Evolutionary conservation across 2,797 vertebrate species (phyloP), one percentile per base, ranked within the genome.

Genomic region (Pampus argenteus): DNA sequence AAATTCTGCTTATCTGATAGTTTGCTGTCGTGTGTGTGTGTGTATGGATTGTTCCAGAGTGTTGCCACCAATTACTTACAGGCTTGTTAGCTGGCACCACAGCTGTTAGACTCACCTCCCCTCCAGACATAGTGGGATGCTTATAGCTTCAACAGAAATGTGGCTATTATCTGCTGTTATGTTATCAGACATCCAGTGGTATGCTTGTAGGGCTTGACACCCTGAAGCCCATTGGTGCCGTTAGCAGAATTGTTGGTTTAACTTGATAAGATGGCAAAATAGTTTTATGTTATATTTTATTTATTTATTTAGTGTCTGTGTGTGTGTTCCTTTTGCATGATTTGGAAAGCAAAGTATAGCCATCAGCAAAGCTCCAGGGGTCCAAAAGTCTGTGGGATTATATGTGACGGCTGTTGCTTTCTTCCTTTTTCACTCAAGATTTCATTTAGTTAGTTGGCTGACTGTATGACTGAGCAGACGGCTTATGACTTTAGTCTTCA

Each of bases 41-140:
- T 83, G 68, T 87, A 80, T 84, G 64, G 85, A 83, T 88, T 64
- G 78, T 74, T 86, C 75, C 71, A 71, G 71, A 74, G 79, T 58
- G 34, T 77, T 76, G 74, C 58, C 78, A 77, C 82, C 84, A 89
- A 87, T 88, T 90, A 86, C 83, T 86, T 78, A 76, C 69, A 84
- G 82, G 84, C 76, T 86, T 86, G 85, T 87, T 89, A 86, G 86
- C 65, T 29, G 57, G 58, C 71, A 72, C 73, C 64, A 23, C 81
- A 86, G 80, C 86, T 79, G 82, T 62, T 84, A 31, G 18, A 73
- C 79, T 85, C 74, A 82, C 78, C 82, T 84, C 78, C 83, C 87
- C 79, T 81, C 71, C 31, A 88, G 86, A 78, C 79, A 87, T 55
- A 54, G 73, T 67, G 59, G 65, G 62, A 74, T 58, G 77, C 81